Evolutionary conservation across 2,113 vertebrate species (phyloP), one percentile per base, ranked within the genome.

Genomic region (Xerus inauris): DNA sequence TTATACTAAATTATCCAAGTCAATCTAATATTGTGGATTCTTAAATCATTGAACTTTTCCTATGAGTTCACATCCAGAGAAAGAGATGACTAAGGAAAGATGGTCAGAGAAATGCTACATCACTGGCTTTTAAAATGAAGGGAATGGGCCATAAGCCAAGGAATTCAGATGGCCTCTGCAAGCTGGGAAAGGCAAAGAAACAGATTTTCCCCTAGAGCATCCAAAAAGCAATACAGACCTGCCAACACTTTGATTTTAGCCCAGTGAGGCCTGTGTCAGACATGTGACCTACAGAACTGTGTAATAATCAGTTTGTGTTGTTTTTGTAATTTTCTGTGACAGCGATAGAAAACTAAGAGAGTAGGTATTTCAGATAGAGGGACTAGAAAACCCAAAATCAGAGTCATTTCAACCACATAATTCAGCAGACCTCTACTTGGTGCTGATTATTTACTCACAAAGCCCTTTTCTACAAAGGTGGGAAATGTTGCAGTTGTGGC

Each of bases 11-110:
- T 91, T 54, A 42, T 47, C 12, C 12, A 87, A 51, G 47, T 94
- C 51, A 76, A 8, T 79, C 30, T 83, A 76, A 69, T 79, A 26
- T 47, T 35, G 11, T 38, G 32, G 3, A 8, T 79, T 19, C n/a
- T 95, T 95, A 87, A 91, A 67, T 76, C 35, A 81, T 40, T 94
- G 51, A 75, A 40, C 6, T 26, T 88, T 54, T 85, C 57, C 62
- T 73, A 20, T 59, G 3, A 64, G 12, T 71, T 92, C 75, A 94
- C 69, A 86, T 45, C 49, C 40, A 76, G 17, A 47, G 30, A 79
- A 28, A 93, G 45, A 35, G 77, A 38, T 49, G 84, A 73, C 47
- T 69, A 22, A 69, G n/a, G 35, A 59, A 86, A 71, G 72, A 96
- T 42, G 64, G 42, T 69, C 75, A 91, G 28, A 42, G 22, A 88